phyloP scores from a whole-genome alignment of 2,113 vertebrate species.

The Ageneiosus marmoratus region DNA sequence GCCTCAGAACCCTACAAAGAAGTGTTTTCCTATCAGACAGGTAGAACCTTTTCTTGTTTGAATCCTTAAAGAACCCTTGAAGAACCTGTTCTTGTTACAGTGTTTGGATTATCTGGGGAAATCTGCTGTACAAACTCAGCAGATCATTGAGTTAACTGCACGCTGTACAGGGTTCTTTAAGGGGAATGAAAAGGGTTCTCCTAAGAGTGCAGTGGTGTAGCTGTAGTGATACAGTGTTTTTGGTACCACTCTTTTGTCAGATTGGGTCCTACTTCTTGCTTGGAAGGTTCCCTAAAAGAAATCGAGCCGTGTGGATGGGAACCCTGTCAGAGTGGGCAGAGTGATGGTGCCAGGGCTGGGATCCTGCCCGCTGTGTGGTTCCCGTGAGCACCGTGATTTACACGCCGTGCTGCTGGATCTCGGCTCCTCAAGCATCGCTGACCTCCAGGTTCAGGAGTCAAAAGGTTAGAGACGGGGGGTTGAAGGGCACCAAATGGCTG shows the following conservation, averaged over 20 bases:
- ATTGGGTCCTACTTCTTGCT: too few species aligned
- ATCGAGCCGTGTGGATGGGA: conserved; percentile 66
- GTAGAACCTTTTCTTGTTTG: not conserved
- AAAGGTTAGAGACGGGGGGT: conserved; percentile 45
- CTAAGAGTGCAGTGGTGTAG: not conserved
- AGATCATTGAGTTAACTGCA: not conserved
- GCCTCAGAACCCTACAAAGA: not conserved
- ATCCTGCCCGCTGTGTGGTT: conserved; percentile 61
- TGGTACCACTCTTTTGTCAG: too few species aligned
- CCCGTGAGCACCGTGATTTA: conserved; percentile 75
- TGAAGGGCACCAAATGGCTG: conserved; percentile 69
- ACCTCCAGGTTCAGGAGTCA: conserved; percentile 70
- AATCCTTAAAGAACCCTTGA: not conserved
- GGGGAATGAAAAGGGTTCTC: not conserved
- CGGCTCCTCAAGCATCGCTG: conserved; percentile 63
- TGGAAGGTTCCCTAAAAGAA: too few species aligned
- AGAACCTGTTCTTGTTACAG: not conserved
- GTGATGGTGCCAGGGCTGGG: conserved; percentile 74
- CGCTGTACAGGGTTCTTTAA: not conserved
- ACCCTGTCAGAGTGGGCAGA: conserved; percentile 70
- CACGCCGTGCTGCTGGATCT: conserved; percentile 59
- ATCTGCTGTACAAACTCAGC: not conserved
- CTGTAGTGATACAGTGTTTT: too few species aligned
- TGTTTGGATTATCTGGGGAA: not conserved
- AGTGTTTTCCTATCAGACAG: not conserved